phyloP scores from a whole-genome alignment of 64 coral and sea anemone genomes.

The Pachyseris speciosa region DNA sequence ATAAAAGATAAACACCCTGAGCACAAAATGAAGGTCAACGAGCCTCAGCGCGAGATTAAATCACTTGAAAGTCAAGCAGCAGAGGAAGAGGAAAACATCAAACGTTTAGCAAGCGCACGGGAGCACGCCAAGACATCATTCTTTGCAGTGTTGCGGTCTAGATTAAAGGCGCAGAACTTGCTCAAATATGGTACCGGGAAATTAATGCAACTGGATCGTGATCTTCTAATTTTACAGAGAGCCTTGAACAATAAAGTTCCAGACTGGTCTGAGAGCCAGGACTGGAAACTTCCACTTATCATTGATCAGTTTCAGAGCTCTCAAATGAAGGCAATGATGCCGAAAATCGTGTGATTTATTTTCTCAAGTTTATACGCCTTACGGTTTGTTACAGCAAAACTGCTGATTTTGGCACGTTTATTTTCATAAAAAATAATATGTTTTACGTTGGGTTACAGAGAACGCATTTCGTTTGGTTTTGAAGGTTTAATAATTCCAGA shows the following conservation, averaged over 20 bases:
- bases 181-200: conserved; percentile 11
- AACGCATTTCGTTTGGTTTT: not conserved
- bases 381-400: not conserved
- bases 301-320: conserved; percentile 19
- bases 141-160: not conserved
- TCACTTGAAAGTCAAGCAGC: too few relatives aligned
- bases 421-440: too few relatives aligned
- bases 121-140: not conserved
- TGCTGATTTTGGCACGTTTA: not conserved
- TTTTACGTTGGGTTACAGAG: too few relatives aligned
- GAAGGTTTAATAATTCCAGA: conserved; percentile 10
- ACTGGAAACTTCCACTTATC: conserved; percentile 15
- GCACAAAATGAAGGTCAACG: too few relatives aligned
- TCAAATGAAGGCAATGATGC: not conserved
- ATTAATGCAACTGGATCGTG: not conserved
- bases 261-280: not conserved
- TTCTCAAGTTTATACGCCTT: not conserved
- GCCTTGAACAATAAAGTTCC: too few relatives aligned
- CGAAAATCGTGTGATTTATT: not conserved
- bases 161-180: conserved; percentile 7
- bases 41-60: too few relatives aligned
- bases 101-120: not conserved
- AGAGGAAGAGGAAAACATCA: not conserved
- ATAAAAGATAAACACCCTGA: too few relatives aligned
- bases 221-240: not conserved